These are phyloP conservation scores for Cosmopolites sordidus DNA, from an alignment of 2,888 invertebrate species.

Conservation along the genomic window DNA sequence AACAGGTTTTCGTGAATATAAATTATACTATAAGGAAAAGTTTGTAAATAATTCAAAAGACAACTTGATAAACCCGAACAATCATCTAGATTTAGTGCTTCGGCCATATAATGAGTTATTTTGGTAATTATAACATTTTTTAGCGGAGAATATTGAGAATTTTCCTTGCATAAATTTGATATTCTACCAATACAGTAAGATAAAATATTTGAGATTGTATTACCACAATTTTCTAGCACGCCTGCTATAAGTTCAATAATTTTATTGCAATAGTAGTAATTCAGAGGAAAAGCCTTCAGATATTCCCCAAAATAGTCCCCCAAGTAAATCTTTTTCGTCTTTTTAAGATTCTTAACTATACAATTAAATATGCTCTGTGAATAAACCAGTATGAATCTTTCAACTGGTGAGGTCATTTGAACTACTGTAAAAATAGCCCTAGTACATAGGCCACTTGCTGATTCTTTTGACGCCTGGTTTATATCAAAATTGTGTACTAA, in stretches of 20 bases:
- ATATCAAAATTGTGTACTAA: conserved; percentile 45
- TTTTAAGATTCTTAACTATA: conserved; percentile 48
- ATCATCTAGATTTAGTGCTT: conserved; percentile 31
- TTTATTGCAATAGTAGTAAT: conserved; percentile 46
- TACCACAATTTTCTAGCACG: not conserved
- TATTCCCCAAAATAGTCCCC: conserved; percentile 43
- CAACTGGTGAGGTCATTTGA: not conserved
- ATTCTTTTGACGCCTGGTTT: conserved; percentile 33
- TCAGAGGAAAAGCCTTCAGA: conserved; percentile 48
- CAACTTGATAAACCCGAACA: conserved; percentile 54
- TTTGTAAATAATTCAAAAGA: conserved; percentile 55
- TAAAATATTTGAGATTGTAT: conserved; percentile 23
- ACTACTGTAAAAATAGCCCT: conserved; percentile 34
- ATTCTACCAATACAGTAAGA: conserved; percentile 32
- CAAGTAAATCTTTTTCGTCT: conserved; percentile 41
- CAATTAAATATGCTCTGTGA: conserved; percentile 48
- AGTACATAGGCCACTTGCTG: conserved; percentile 37
- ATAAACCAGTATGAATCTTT: not conserved
- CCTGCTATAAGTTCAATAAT: conserved; percentile 41
- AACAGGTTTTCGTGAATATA: conserved; percentile 54
- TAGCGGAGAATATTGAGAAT: conserved; percentile 30
- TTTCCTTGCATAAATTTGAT: conserved; percentile 18
- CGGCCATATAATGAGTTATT: conserved; percentile 29
- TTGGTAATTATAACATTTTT: conserved; percentile 25
- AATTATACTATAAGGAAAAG: conserved; percentile 58